Conservation (phyloP, 2,888 invertebrate genomes). For the Archips crataeganus region DNA sequence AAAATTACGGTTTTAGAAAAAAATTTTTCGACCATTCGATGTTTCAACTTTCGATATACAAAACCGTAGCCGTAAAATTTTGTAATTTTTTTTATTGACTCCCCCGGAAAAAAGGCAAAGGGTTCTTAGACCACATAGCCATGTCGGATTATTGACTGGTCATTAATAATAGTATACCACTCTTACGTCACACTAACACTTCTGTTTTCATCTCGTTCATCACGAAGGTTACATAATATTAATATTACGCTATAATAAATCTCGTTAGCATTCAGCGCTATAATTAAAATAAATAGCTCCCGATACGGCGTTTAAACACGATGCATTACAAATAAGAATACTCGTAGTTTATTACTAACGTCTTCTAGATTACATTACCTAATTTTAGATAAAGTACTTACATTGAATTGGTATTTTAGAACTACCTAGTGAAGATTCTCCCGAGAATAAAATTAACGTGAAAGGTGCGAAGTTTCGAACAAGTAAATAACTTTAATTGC, state of each 20-base stretch:
- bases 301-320: constrained; percentile 41
- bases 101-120: neutral
- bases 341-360: constrained; percentile 1
- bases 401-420: neutral
- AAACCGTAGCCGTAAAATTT: too few species aligned
- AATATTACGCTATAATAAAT: constrained; percentile 32
- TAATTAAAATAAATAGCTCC: constrained; percentile 40
- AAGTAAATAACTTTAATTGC: too few species aligned
- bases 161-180: neutral
- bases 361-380: neutral
- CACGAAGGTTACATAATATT: constrained; percentile 30
- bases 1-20: too few species aligned
- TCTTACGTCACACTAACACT: constrained; percentile 33
- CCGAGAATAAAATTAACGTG: too few species aligned
- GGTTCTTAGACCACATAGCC: neutral
- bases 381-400: neutral
- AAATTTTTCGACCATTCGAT: too few species aligned
- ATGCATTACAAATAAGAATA: neutral
- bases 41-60: too few species aligned
- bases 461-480: too few species aligned
- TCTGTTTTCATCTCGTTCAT: constrained; percentile 30
- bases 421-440: neutral
- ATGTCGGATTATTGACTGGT: neutral
- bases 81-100: too few species aligned
- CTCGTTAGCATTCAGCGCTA: constrained; percentile 36